Evolutionary conservation across 37 sponge, comb jelly and placozoan genomes (phyloP), one percentile per base, ranked within the genome.

Genomic region (Beroe ovata): DNA sequence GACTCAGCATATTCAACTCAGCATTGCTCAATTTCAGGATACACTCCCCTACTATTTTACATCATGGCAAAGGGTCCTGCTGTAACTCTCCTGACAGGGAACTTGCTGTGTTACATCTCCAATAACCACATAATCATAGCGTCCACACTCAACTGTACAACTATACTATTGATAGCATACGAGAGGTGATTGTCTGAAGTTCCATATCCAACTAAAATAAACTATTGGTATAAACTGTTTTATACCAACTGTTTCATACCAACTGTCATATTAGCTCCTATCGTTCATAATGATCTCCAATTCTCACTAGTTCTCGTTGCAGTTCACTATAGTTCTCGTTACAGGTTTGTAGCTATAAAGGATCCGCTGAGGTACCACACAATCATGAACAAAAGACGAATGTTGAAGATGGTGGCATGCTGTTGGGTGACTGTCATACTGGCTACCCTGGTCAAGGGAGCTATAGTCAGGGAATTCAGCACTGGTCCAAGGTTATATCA

Each of bases 61-160:
- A 42, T 19, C 21, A 16, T 77, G 84, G 41, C 41, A 20, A 19
- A 42, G 8, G 84, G 84, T 4, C n/a, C 38, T 36, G 84, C 39
- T 4, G 4, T 77, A 0, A 38, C 35, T 26, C 69, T 66, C 1
- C 19, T 32, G 18, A 11, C 6, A 42, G 38, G 54, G 0, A 8
- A 35, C 21, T 21, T 36, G 4, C 84, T 77, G 1, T 77, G 84
- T 25, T 77, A 36, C 84, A 33, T 77, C 8, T 77, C 84, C 8
- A 77, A 77, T 25, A 77, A 77, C 84, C 84, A 42, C 28, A 40
- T 77, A n/a, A 23, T 77, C 20, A 40, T 77, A 38, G 84, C 47
- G 22, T 42, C 84, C 47, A 77, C 84, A 11, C 36, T 35, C 38
- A 77, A 77, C 84, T 77, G 84, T 39, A 21, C 54, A 32, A 77